phyloP scores from a whole-genome alignment of 2,888 invertebrate species.

The Ischnura elegans region DNA sequence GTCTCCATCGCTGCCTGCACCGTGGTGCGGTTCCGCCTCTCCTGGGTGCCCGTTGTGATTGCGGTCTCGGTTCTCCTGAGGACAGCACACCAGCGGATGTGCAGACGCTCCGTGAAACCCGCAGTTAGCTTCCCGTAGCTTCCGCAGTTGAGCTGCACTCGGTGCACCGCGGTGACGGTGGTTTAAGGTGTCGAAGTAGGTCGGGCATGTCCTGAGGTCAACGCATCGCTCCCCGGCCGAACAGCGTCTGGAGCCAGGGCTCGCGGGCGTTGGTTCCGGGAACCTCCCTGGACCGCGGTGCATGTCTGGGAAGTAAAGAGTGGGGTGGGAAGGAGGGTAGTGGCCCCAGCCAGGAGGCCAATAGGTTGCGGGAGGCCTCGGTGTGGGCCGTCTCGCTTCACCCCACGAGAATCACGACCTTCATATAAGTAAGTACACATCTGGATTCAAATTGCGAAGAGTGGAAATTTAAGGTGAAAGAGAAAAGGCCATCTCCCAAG shows the following conservation, averaged over 20 bases:
- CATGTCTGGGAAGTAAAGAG: slow-evolving; percentile 11
- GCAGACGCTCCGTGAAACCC: neutral
- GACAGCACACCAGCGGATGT: slow-evolving; percentile 33
- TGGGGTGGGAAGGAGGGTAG: slow-evolving; percentile 38
- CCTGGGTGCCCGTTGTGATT: neutral
- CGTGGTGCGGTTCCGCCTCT: neutral
- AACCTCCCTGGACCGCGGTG: neutral
- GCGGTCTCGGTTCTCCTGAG: neutral
- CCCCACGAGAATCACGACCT: neutral
- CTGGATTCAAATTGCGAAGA: neutral
- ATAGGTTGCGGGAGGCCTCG: neutral
- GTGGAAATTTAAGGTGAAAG: neutral
- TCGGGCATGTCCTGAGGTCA: slow-evolving; percentile 69
- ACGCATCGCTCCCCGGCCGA: slow-evolving; percentile 69
- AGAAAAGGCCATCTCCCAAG: neutral
- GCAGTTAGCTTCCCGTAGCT: slow-evolving; percentile 13
- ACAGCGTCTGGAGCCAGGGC: neutral
- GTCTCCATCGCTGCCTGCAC: neutral
- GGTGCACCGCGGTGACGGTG: neutral
- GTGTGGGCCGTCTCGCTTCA: neutral
- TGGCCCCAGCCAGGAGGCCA: neutral
- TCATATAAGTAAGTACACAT: neutral
- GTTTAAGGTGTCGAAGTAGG: slow-evolving; percentile 65
- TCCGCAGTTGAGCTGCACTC: neutral
- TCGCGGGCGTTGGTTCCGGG: neutral